A percentile compares a stretch with the other conserved stretches of the same genome.
Evolutionary conservation across 2,113 vertebrate species (phyloP).

Genomic region (Columbina picui): DNA sequence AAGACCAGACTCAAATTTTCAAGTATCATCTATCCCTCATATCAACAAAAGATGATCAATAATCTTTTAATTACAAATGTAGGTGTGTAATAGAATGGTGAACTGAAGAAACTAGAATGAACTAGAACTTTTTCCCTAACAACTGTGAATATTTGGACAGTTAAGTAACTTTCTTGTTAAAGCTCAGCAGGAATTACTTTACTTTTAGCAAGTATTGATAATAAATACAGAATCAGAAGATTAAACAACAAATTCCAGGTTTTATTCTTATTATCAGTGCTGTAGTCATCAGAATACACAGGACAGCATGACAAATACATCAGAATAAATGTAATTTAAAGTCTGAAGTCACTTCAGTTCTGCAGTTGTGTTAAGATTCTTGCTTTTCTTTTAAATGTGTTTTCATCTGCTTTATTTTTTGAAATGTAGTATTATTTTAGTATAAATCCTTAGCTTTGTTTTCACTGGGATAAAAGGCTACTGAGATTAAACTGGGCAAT

Average conservation of each 20-base stretch:
- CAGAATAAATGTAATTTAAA: not conserved
- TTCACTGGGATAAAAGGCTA: not conserved
- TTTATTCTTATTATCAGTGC: not conserved
- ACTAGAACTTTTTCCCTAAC: not conserved
- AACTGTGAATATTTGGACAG: conserved; percentile 13
- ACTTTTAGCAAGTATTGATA: conserved; percentile 42
- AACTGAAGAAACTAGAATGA: not conserved
- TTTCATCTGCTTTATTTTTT: not conserved
- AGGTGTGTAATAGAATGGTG: not conserved
- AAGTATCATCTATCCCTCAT: not conserved
- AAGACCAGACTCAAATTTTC: not conserved
- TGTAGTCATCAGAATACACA: not conserved
- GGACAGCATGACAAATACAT: not conserved
- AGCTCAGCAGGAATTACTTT: not conserved
- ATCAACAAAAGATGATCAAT: not conserved
- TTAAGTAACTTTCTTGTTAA: conserved; percentile 6
- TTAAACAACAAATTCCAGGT: not conserved
- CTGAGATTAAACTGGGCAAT: not conserved
- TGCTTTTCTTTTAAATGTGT: not conserved
- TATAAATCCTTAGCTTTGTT: not conserved
- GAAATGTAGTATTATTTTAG: not conserved
- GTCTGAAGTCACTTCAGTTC: not conserved
- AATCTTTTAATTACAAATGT: not conserved
- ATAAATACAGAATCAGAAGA: conserved; percentile 15
- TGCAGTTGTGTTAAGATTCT: not conserved